Evolutionary conservation across 2,113 vertebrate genomes (phyloP).

Genomic region (Peromyscus maniculatus): DNA sequence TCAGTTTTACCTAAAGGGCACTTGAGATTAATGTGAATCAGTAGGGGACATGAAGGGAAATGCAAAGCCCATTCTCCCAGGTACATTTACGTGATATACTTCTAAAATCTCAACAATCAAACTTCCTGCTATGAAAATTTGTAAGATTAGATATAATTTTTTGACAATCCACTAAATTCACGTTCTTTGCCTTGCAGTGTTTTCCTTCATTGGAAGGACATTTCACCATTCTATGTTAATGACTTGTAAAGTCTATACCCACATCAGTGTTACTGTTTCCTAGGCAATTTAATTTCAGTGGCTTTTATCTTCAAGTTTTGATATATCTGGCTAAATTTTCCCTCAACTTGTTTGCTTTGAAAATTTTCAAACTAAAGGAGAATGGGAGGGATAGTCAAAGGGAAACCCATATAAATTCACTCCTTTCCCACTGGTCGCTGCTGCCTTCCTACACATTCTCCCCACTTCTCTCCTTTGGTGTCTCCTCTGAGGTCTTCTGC

Average conservation of each 20-base stretch:
- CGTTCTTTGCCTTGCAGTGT: not conserved
- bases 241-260: not conserved
- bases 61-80: not conserved
- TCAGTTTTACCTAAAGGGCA: not conserved
- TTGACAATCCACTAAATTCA: not conserved
- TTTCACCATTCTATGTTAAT: not conserved
- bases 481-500: not conserved
- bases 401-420: not conserved
- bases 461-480: not conserved
- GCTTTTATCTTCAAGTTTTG: not conserved
- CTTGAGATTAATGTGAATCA: not conserved
- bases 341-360: not conserved
- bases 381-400: not conserved
- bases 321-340: not conserved
- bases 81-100: not conserved
- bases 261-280: not conserved
- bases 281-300: not conserved
- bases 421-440: not conserved
- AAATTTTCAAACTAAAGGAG: constrained; percentile 1
- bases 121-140: not conserved
- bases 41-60: not conserved
- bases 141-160: not conserved
- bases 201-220: not conserved
- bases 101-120: not conserved
- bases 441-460: accelerated